Conservation (phyloP, 2,888 invertebrate species). For the Dolichopus griseipennis region DNA sequence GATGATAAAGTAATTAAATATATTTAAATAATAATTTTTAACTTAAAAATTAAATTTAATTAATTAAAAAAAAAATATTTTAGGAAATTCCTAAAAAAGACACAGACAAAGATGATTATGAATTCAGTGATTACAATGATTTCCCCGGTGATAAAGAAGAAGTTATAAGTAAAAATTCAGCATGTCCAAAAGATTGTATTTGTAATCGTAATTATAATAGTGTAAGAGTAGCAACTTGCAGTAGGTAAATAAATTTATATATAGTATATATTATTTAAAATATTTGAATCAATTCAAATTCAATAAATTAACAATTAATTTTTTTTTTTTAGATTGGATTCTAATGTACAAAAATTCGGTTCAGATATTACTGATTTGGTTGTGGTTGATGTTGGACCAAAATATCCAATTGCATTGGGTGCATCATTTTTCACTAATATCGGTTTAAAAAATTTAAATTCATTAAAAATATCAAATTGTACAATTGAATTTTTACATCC, state of each 20-base stretch:
- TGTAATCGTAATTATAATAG: constrained; percentile 52
- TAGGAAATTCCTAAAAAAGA: constrained; percentile 25
- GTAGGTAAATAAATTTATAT: constrained; percentile 44
- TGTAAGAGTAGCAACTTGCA: constrained; percentile 57
- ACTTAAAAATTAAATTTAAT: no score
- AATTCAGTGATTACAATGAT: constrained; percentile 31
- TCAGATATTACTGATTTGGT: constrained; percentile 58
- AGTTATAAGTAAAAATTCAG: constrained; percentile 40
- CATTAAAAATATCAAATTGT: constrained; percentile 61
- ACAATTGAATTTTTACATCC: constrained; percentile 57
- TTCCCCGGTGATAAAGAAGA: constrained; percentile 35
- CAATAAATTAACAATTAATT: neutral
- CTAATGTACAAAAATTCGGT: constrained; percentile 58
- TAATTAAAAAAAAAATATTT: no score
- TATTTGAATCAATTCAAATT: neutral
- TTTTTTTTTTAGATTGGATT: constrained; percentile 45
- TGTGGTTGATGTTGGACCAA: constrained; percentile 54
- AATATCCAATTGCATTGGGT: constrained; percentile 51
- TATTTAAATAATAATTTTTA: no score
- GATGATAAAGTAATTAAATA: constrained; percentile 27
- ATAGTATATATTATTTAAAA: neutral
- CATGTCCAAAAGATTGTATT: constrained; percentile 56
- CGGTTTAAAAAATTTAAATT: constrained; percentile 56
- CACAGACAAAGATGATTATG: constrained; percentile 28
- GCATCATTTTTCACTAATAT: constrained; percentile 53